Base-by-base conservation (phyloP, 1,140 invertebrate species). In the Drosophila truncata region DNA sequence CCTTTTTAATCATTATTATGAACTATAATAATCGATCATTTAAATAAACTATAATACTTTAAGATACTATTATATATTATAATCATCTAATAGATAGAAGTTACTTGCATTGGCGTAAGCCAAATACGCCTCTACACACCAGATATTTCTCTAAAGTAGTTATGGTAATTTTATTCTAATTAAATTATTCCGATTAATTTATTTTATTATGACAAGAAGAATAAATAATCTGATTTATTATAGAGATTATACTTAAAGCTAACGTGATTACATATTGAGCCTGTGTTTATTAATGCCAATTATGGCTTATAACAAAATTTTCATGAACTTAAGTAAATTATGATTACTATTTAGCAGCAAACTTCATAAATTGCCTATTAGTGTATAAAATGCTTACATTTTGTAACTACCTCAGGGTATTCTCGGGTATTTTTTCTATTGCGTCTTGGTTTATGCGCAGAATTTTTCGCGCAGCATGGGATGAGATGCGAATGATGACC, bases 361-460 rank as follows among this genome's bases (percentile, higher is more conserved):
- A 31, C 2, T 5, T n/a, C 13, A 20, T 9, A 16, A 33, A 33
- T 52, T 23, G 16, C 50, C 0, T 0, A 2, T 23, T 11, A n/a
- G 35, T 37, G 16, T 33, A n/a, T 13, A 1, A 25, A 16, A 13
- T 58, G 9, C 52, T 33, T 37, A 75, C 31, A 75, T 44, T 59
- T 13, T 10, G 39, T 59, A 23, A 35, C 31, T 44, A 25, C 23
- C 52, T 50, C 33, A 14, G 33, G 10, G 35, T 18, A 11, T 33
- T 29, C 4, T 37, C 5, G 37, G 23, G 23, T 14, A 44, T 42
- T 35, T 78, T 52, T 67, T n/a, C 29, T 78, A 55, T 78, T 78
- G 75, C 75, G 75, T 78, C 64, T 62, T 60, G 49, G 75, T 31
- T 55, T 70, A 42, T 78, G 76, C 76, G 76, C 76, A 79, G 65